Conservation (phyloP, 2,113 vertebrate species). For the Aix galericulata region DNA sequence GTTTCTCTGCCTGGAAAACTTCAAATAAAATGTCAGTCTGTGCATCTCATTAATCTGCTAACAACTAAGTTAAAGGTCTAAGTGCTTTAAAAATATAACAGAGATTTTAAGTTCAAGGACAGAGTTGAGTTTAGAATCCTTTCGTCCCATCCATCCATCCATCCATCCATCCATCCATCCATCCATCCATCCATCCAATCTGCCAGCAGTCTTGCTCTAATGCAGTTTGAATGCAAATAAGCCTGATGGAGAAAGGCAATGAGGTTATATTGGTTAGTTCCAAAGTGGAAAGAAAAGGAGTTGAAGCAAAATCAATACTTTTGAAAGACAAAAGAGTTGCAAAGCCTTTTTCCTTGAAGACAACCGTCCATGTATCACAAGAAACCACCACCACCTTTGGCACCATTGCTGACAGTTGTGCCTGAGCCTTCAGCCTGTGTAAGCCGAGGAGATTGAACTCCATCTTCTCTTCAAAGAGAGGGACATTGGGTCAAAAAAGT, state of each 20-base stretch:
- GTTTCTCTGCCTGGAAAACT: conserved; percentile 63
- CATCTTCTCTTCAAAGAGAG: not conserved
- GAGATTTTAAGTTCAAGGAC: conserved; percentile 54
- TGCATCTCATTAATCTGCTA: conserved; percentile 72
- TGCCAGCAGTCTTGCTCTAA: not conserved
- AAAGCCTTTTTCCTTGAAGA: conserved; percentile 33
- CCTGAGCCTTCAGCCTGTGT: not conserved
- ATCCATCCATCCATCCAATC: conserved; percentile 1
- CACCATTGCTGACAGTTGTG: not conserved
- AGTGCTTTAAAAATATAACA: conserved; percentile 63
- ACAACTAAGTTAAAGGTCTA: conserved; percentile 59
- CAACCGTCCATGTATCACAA: not conserved
- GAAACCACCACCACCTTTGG: not conserved
- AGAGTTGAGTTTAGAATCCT: conserved; percentile 23
- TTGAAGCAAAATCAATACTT: conserved; percentile 48
- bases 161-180: conserved; percentile 3
- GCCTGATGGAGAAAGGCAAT: not conserved
- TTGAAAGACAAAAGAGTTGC: conserved; percentile 20
- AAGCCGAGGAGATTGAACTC: not conserved
- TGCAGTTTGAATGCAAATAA: conserved; percentile 28
- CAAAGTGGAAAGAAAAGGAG: not conserved
- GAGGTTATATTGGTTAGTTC: not conserved
- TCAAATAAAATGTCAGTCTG: conserved; percentile 71
- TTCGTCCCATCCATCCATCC: not conserved
- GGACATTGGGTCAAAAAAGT: not conserved